Percentiles rank a stretch among this genome's conserved stretches.
phyloP scores from a whole-genome alignment of 2,113 vertebrate species.

The Donacobius atricapilla region DNA sequence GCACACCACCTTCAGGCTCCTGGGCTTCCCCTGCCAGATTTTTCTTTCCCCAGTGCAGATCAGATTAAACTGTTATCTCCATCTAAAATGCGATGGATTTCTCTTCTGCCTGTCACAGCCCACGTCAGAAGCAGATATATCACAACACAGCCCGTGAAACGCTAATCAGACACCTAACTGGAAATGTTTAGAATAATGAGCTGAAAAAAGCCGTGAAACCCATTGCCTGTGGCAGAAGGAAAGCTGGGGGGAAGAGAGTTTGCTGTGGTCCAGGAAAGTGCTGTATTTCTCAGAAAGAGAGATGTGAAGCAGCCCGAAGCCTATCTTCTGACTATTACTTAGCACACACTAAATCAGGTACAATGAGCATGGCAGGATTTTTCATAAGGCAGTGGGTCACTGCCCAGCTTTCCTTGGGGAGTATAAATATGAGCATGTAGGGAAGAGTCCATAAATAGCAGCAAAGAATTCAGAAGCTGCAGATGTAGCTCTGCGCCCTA shows the following conservation, averaged over 20 bases:
- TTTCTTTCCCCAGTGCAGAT: neutral
- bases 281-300: neutral
- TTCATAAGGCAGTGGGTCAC: neutral
- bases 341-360: neutral
- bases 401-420: neutral
- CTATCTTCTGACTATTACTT: neutral
- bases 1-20: fast-evolving
- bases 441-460: neutral
- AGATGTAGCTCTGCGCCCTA: fast-evolving
- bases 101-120: neutral
- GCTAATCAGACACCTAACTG: neutral
- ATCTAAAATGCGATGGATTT: neutral
- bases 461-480: neutral
- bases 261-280: neutral
- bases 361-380: neutral
- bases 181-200: conserved; percentile 25
- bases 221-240: neutral
- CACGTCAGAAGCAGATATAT: neutral
- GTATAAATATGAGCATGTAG: neutral
- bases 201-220: neutral
- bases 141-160: neutral
- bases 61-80: neutral
- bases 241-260: neutral
- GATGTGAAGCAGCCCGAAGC: neutral
- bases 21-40: neutral